Base-by-base conservation (phyloP, 1,140 invertebrate species). In the Pentalonia nigronervosa region DNA sequence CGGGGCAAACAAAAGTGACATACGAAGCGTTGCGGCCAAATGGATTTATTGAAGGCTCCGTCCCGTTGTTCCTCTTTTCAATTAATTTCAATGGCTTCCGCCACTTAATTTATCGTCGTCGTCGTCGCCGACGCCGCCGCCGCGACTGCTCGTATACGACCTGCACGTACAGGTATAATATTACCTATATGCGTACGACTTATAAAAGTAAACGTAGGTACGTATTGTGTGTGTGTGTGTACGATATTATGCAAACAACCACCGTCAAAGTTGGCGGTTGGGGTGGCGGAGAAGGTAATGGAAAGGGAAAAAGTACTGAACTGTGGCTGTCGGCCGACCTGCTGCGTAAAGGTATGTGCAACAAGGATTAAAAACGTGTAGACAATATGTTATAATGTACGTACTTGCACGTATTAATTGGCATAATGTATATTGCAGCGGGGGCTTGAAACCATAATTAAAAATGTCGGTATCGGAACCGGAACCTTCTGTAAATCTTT, bases 61-160 rank as follows among this genome's bases (percentile, higher is more conserved):
- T 93, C 50, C 91, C 91, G 81, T 93, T 93, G 91, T 93, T 93
- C 91, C 91, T 93, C 47, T 56, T 93, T 93, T 93, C 91, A 93
- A 93, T 93, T 93, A 93, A 93, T 93, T 93, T 93, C 91, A 53
- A 34, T 84, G 91, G 91, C 91, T 93, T 93, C 91, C 81, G 91
- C 91, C 91, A 50, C 91, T 93, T 93, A 93, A 86, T 93, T 93
- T 93, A 93, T 93, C 81, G 91, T 53, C 48, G 34, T 41, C 91
- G 91, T n/a, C 81, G 67, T 36, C 23, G 41, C 23, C 34, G 67
- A 20, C 9, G n/a, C 41, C 30, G 23, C 17, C 11, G 36, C 25
- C 53, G 21, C 53, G 14, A 67, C 60, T 67, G 56, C n/a, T 21
- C 20, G 90, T 48, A 48, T 41, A 34, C 20, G 30, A 30, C 86